Conservation (phyloP, 2,797 vertebrate species). For the Iguana delicatissima region DNA sequence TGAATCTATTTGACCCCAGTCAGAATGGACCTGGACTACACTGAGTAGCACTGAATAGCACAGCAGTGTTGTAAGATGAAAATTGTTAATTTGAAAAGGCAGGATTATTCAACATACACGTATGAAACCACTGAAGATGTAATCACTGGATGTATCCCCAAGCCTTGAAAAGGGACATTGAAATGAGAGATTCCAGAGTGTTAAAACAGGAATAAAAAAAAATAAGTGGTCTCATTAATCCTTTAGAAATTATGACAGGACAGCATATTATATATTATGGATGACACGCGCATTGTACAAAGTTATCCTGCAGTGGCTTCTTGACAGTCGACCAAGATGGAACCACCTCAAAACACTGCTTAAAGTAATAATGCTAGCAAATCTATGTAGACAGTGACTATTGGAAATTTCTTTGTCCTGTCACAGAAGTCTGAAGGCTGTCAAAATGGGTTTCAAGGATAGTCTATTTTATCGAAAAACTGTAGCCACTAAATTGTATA, state of each 20-base stretch:
- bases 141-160: background rate
- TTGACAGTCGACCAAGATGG: background rate
- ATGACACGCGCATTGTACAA: background rate
- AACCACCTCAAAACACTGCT: background rate
- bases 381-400: background rate
- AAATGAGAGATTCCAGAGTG: background rate
- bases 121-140: background rate
- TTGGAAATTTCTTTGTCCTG: background rate
- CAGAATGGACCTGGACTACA: too few relatives aligned
- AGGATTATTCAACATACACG: background rate
- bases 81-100: background rate
- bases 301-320: background rate
- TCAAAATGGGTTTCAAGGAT: background rate
- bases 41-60: too few relatives aligned
- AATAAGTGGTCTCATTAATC: background rate
- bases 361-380: background rate
- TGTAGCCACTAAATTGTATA: background rate
- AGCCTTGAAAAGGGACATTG: background rate
- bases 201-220: background rate
- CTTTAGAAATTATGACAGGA: background rate
- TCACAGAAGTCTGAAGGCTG: background rate
- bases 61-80: background rate
- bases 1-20: too few relatives aligned
- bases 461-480: background rate
- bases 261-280: background rate